Evolutionary conservation across 2,888 invertebrate species (phyloP), one percentile per base, ranked within the genome.

Genomic region (Argyresthia goedartella): DNA sequence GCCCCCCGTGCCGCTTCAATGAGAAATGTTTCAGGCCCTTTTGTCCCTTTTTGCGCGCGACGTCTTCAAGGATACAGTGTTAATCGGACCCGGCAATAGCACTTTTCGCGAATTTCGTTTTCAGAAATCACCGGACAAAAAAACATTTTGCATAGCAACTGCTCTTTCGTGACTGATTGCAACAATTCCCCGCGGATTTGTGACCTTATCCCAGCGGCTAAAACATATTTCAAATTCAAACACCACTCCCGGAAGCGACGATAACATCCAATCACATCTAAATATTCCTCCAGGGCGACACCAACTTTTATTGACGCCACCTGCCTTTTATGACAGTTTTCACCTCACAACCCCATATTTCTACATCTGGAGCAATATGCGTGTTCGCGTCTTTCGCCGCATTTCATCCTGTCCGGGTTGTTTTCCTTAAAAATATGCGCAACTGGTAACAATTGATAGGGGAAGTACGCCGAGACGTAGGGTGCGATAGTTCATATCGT

Each of bases 1-100:
- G 55, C 57, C 55, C 63, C 68, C 63, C 63, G 65, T 70, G 60
- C 61, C 67, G 68, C 65, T 68, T 73, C 76, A 72, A 73, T 76
- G 81, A 81, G 80, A 82, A 82, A 84, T 80, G 81, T 82, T 81
- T 75, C 78, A 69, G 78, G 70, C 69, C 73, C 76, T 73, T 78
- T 78, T 79, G 76, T 79, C 76, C 76, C 74, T 77, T 82, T 81
- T 82, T 81, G 80, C 69, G 80, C 69, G 73, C 69, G 81, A 79
- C 76, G 71, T 81, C 81, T 79, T 81, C 80, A 82, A 84, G 85
- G 81, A 84, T 84, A 81, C 81, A 76, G 79, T 81, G 79, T 80
- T 84, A 84, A 82, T 81, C 81, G 80, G 76, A 73, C 71, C 70
- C 68, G 61, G 70, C 66, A 69, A 75, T 25, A 6, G 25, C 76